These are phyloP conservation scores for Melinaea marsaeus DNA, from an alignment of 2,888 invertebrate genomes.

Conservation along the genomic window DNA sequence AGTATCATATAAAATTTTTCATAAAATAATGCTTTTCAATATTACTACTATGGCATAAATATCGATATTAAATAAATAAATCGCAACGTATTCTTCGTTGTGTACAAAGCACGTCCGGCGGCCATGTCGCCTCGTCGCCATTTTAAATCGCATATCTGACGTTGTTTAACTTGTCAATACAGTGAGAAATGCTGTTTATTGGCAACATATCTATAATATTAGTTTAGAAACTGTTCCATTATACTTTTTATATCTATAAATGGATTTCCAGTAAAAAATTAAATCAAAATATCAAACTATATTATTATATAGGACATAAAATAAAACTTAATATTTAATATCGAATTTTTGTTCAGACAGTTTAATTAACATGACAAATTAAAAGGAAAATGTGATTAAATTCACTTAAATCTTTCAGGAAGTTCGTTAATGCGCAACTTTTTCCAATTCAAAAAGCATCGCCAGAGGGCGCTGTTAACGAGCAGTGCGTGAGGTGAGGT, in stretches of 20 bases:
- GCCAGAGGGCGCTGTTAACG: not conserved
- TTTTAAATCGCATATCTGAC: not conserved
- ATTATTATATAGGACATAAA: too few species aligned
- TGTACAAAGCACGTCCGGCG: conserved; percentile 1
- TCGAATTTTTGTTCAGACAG: too few species aligned
- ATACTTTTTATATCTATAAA: too few species aligned
- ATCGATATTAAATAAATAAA: not conserved
- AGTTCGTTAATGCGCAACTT: conserved; percentile 6
- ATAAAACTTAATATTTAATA: too few species aligned
- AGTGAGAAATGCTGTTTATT: not conserved
- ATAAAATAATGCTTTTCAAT: not conserved
- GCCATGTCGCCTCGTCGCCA: conserved; percentile 5
- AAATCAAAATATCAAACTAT: too few species aligned
- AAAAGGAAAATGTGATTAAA: too few species aligned
- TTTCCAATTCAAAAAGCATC: too few species aligned
- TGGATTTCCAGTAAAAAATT: too few species aligned
- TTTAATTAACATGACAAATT: too few species aligned
- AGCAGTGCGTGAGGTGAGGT: not conserved
- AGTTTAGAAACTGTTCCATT: not conserved
- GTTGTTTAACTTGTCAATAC: conserved; percentile 5
- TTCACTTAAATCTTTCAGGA: not conserved
- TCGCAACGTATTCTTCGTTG: not conserved
- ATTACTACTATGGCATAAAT: not conserved
- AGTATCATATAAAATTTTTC: not conserved
- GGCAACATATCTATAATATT: not conserved